Evolutionary conservation across 1,140 invertebrate genomes (phyloP).

Genomic region (Drosophila subobscura): DNA sequence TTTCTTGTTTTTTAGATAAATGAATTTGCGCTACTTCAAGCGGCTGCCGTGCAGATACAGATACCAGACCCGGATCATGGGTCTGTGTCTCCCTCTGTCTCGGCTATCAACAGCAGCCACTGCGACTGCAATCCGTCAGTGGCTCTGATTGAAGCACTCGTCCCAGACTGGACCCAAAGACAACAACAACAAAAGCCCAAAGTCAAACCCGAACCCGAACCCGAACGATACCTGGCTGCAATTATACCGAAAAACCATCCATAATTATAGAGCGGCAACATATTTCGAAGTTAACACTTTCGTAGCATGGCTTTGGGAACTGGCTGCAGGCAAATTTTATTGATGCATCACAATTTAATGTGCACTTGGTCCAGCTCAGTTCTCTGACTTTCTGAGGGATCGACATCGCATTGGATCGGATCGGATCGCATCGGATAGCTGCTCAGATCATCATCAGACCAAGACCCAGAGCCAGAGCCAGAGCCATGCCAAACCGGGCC

Average conservation of each 20-base stretch:
- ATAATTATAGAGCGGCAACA: conserved; percentile 83
- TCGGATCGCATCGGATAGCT: conserved; percentile 40
- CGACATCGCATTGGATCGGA: conserved; percentile 5
- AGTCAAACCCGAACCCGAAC: conserved; percentile 16
- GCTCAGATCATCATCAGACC: conserved; percentile 59
- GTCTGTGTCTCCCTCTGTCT: conserved; percentile 7
- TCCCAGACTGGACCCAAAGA: conserved; percentile 1
- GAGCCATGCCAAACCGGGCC: not conserved
- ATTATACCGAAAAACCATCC: conserved; percentile 80
- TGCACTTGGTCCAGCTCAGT: conserved; percentile 59
- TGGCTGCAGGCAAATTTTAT: conserved; percentile 81
- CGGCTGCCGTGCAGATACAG: conserved; percentile 61
- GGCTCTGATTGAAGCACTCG: conserved; percentile 76
- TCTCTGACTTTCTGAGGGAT: conserved; percentile 29
- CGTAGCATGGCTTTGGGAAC: conserved; percentile 81
- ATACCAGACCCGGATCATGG: conserved; percentile 15
- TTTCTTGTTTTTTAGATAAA: conserved; percentile 75
- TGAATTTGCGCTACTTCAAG: conserved; percentile 80
- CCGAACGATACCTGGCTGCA: conserved; percentile 45
- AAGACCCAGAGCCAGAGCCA: too few relatives aligned
- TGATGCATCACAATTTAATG: conserved; percentile 83
- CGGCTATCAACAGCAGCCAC: conserved; percentile 64
- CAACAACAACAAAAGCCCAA: not conserved
- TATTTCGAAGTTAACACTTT: conserved; percentile 84
- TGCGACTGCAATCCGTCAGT: conserved; percentile 71